Base-by-base conservation (phyloP, 30 jellyfish, hydroid and myxozoan genomes). In the Nemopilema nomurai region DNA sequence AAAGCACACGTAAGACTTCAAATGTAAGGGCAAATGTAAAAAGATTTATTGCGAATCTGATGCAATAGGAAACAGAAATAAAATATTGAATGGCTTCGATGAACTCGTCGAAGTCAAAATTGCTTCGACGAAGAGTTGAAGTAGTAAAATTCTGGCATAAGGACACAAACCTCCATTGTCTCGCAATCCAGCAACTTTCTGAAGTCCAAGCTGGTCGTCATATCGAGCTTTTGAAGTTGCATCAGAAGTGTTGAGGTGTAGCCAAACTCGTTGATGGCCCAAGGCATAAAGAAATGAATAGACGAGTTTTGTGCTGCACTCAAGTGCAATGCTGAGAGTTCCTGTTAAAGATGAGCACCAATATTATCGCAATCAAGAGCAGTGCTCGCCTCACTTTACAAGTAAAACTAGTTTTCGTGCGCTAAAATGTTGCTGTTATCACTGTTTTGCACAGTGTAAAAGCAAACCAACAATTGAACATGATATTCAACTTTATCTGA, bases 201-300 rank as follows among this genome's bases (percentile, higher is more conserved):
- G 69, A 80, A 93, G 57, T 93, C 96, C 91, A 93, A 67, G 32
- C 97, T 87, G 1, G 97, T 87, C 8, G 98, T 64, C 16, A 88
- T 33, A 33, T 93, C 98, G 29, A 93, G 76, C 29, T 79, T 62
- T 27, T 93, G 96, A 41, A 93, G 91, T 32, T 87, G 93, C 50
- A 89, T 78, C 62, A 93, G 66, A 31, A 93, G 75, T 18, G 88
- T 93, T 18, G 96, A 75, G n/a, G 95, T 93, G 91, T 93, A 93
- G 20, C 98, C 98, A 84, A 88, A 93, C 70, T 93, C 98, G 52
- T 93, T 88, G 74, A 93, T 95, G 28, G 88, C 83, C 98, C 98
- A 93, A 49, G 98, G 98, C 89, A 81, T 81, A 74, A 89, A 88
- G 79, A 74, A 93, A 77, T 93, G 97, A 13, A 93, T 31, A 1